Evolutionary conservation across 2,888 invertebrate species (phyloP).

Genomic region (Melinaea menophilus): DNA sequence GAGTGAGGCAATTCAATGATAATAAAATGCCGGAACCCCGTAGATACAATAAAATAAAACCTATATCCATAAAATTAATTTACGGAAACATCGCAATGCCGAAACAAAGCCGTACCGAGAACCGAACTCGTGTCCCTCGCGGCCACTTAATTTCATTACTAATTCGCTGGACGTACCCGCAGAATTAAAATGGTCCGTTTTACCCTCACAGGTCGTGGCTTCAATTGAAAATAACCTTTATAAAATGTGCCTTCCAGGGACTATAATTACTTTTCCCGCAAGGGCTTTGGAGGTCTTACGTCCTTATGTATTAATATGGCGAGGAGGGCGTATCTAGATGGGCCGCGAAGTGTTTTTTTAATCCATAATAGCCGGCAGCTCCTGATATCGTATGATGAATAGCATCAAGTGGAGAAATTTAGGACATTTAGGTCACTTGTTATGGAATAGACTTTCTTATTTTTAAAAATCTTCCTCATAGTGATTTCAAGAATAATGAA

Average conservation of each 20-base stretch:
- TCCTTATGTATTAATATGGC: slow-evolving; percentile 19
- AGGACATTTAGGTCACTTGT: slow-evolving; percentile 24
- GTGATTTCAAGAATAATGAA: not conserved
- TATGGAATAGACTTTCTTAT: slow-evolving; percentile 33
- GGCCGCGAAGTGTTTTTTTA: slow-evolving; percentile 67
- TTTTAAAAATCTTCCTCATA: not conserved
- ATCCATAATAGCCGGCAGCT: slow-evolving; percentile 61
- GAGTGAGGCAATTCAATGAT: slow-evolving; percentile 2
- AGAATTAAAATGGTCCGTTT: slow-evolving; percentile 53
- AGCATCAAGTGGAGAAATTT: slow-evolving; percentile 45
- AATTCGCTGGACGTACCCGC: slow-evolving; percentile 61
- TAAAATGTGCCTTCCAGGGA: slow-evolving; percentile 23
- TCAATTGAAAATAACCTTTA: slow-evolving; percentile 25
- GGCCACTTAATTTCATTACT: slow-evolving; percentile 68
- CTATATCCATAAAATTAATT: slow-evolving; percentile 39
- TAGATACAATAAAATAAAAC: slow-evolving; percentile 29
- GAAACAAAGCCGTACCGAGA: slow-evolving; percentile 40
- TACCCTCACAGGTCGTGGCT: slow-evolving; percentile 15
- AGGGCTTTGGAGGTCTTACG: slow-evolving; percentile 21
- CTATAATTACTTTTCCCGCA: slow-evolving; percentile 30
- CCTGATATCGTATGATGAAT: slow-evolving; percentile 68
- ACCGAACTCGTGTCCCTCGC: slow-evolving; percentile 50
- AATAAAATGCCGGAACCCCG: slow-evolving; percentile 7
- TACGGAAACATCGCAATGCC: slow-evolving; percentile 37
- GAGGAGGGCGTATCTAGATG: slow-evolving; percentile 52